Base-by-base conservation (phyloP, 2,797 vertebrate species). In the Apodemus agrarius region DNA sequence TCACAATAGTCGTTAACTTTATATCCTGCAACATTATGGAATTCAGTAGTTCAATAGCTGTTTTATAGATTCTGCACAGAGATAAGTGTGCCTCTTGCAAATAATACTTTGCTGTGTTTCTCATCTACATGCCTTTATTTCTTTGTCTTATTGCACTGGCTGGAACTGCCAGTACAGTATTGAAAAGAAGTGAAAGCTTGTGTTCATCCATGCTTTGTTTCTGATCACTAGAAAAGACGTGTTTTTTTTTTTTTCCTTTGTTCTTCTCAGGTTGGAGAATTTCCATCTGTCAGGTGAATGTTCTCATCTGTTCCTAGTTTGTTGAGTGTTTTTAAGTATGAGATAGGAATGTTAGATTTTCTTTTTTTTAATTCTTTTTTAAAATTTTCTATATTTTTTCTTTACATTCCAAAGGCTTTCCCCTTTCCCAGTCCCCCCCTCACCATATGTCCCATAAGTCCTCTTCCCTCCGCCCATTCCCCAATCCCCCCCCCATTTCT, bases 81-180 rank as follows among this genome's bases (percentile, higher is more conserved):
- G 26, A 69, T 90, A 59, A 80, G 74, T 22, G 52, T 57, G 43
- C 67, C 4, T 81, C 46, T 57, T 22, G 46, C 40, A 74, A 89
- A 61, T 78, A 92, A 31, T n/a, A 75, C 21, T 81, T 90, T 80
- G 89, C 24, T 57, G 46, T 63, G 69, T 83, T 94, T 91, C 31
- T 57, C 13, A 34, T 90, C 78, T 78, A 6, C 24, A 72, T 91
- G n/a, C 29, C 89, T 91, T 94, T 82, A 75, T 67, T 82, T 83
- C n/a, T 96, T 96, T 94, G 83, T 88, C 40, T 83, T 63, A 88
- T 78, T 78, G 10, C 34, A 26, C 59, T 82, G 91, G 43, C 46
- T 90, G 40, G 67, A 79, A 82, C 19, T 57, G 75, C 3, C 11
- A 52, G 52, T 72, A 88, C 22, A 81, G 24, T 90, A 24, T 57